Evolutionary conservation across 1,140 invertebrate species (phyloP).

Genomic region (Heliconius hermathena): DNA sequence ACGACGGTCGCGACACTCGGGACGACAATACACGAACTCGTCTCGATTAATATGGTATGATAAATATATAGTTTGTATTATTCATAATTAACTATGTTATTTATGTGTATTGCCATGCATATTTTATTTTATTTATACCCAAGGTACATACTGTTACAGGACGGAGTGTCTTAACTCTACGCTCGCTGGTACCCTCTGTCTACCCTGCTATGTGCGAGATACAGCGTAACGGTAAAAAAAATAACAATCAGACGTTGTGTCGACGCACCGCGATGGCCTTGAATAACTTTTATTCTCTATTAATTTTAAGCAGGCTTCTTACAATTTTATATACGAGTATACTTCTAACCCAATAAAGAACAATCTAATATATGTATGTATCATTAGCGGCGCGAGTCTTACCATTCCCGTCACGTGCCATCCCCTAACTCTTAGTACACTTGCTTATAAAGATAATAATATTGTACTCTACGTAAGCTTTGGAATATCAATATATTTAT

Average conservation of each 20-base stretch:
- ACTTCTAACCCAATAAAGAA: background rate
- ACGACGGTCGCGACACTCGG: too few relatives aligned
- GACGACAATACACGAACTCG: too few relatives aligned
- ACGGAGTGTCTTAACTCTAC: too few relatives aligned
- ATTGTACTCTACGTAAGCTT: slow-evolving; percentile 11
- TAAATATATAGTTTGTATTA: too few relatives aligned
- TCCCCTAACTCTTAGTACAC: background rate
- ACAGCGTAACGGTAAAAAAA: background rate
- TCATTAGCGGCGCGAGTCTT: slow-evolving; percentile 4
- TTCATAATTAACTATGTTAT: too few relatives aligned
- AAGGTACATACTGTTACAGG: too few relatives aligned
- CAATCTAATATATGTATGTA: background rate
- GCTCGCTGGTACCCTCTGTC: too few relatives aligned
- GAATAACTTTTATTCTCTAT: background rate
- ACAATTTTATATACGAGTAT: background rate
- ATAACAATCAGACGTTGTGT: too few relatives aligned
- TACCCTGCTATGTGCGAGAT: background rate
- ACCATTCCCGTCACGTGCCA: background rate
- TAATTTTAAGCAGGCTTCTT: background rate
- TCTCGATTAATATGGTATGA: too few relatives aligned
- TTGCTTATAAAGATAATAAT: slow-evolving; percentile 13
- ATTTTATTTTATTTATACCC: too few relatives aligned
- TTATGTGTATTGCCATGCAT: too few relatives aligned
- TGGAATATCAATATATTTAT: slow-evolving; percentile 6
- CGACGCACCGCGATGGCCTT: too few relatives aligned